Evolutionary conservation across 2,797 vertebrate species (phyloP).

Genomic region (Cynodonichthys magdalenae): DNA sequence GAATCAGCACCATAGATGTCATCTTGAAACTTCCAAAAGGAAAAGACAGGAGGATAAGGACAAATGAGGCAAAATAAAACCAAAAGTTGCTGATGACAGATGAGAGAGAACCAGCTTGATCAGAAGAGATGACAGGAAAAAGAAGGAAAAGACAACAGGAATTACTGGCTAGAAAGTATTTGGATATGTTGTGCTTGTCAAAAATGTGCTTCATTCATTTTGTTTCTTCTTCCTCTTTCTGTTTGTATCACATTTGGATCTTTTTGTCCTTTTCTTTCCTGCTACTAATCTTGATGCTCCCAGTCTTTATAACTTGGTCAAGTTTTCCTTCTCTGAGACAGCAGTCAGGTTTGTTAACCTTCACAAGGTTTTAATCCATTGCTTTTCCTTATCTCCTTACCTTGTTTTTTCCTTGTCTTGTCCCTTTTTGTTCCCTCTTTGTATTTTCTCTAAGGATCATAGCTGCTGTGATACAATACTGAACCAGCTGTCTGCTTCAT

Average conservation of each 20-base stretch:
- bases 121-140: conserved; percentile 17
- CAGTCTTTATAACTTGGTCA: conserved; percentile 35
- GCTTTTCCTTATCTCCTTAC: conserved; percentile 5
- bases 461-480: conserved; percentile 12
- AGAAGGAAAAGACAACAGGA: conserved; percentile 38
- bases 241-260: conserved; percentile 23
- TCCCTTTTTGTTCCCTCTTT: not conserved
- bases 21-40: conserved; percentile 45
- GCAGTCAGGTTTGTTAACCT: conserved; percentile 51
- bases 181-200: conserved; percentile 31
- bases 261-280: conserved; percentile 6
- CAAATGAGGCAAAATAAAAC: conserved; percentile 36
- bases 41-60: conserved; percentile 34
- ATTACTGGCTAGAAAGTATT: conserved; percentile 37
- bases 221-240: conserved; percentile 2
- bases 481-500: conserved; percentile 26
- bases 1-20: conserved; percentile 56
- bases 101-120: conserved; percentile 18
- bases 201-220: not conserved
- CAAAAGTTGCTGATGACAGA: conserved; percentile 29
- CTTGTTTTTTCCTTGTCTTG: not conserved
- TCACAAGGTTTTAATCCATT: conserved; percentile 30
- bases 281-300: not conserved
- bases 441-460: conserved; percentile 13
- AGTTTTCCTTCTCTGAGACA: conserved; percentile 22